Evolutionary conservation across 2,888 invertebrate genomes (phyloP).

Genomic region (Pantelozetes paolii): DNA sequence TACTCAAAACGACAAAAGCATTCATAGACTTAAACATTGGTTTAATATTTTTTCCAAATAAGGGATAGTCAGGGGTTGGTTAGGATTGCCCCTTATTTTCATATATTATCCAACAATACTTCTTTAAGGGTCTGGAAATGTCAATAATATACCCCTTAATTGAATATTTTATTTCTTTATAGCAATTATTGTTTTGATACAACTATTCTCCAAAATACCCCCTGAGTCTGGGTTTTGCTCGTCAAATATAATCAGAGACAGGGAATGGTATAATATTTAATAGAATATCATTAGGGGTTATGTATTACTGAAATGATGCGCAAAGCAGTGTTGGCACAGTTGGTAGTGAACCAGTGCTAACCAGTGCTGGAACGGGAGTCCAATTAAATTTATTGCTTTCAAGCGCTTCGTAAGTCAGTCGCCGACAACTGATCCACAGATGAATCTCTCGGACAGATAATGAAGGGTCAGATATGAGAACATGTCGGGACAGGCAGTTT

Average conservation of each 20-base stretch:
- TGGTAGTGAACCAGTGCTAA: not conserved
- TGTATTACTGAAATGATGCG: not conserved
- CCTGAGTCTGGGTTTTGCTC: too few relatives aligned
- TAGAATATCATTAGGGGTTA: slow-evolving; percentile 8
- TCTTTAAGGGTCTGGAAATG: too few relatives aligned
- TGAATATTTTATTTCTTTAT: too few relatives aligned
- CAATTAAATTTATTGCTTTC: slow-evolving; percentile 20
- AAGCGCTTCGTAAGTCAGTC: not conserved
- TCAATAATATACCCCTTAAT: too few relatives aligned
- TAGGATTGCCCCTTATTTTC: too few relatives aligned
- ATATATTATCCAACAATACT: too few relatives aligned
- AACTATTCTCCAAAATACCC: too few relatives aligned
- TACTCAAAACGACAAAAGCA: too few relatives aligned
- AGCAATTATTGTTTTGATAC: too few relatives aligned
- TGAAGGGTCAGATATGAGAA: slow-evolving; percentile 14
- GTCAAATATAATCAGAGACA: not conserved
- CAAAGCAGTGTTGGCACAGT: not conserved
- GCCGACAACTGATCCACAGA: slow-evolving; percentile 4
- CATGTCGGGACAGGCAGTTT: not conserved
- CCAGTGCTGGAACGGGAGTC: not conserved
- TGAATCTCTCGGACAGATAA: slow-evolving; percentile 17
- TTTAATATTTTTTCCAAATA: too few relatives aligned
- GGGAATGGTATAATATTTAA: not conserved
- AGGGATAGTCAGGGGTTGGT: too few relatives aligned
- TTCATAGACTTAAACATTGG: too few relatives aligned